Conservation (phyloP, 2,888 invertebrate genomes). For the Seira ritae region DNA sequence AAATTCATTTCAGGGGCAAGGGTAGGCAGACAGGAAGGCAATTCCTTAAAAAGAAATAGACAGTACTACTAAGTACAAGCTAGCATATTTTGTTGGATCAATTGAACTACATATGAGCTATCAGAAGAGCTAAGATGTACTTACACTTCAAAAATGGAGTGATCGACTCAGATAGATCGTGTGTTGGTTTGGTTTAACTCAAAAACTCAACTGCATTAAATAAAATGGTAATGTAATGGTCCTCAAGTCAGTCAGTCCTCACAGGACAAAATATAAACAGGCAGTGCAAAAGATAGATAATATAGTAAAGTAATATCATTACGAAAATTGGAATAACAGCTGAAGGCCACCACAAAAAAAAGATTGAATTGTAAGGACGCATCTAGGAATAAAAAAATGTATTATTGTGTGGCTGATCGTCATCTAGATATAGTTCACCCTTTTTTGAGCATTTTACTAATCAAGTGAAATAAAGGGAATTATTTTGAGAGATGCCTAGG, state of each 20-base stretch:
- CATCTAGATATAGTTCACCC: constrained; percentile 5
- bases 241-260: too few species aligned
- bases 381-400: not conserved
- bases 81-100: not conserved
- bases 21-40: constrained; percentile 11
- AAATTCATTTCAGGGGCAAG: constrained; percentile 11
- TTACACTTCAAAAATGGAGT: constrained; percentile 2
- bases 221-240: too few species aligned
- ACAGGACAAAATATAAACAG: too few species aligned
- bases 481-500: constrained; percentile 25
- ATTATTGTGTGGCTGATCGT: not conserved
- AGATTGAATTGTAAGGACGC: constrained; percentile 57
- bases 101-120: too few species aligned
- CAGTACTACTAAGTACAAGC: not conserved
- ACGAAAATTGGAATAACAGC: constrained; percentile 52
- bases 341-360: constrained; percentile 57
- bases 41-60: not conserved
- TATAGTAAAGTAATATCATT: not conserved
- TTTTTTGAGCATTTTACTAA: constrained; percentile 2
- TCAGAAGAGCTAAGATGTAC: too few species aligned
- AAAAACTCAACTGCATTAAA: too few species aligned
- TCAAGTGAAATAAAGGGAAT: not conserved
- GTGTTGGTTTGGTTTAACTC: too few species aligned
- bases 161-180: too few species aligned
- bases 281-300: too few species aligned